These are phyloP conservation scores for Ectropis crepuscularia DNA, from an alignment of 2,888 invertebrate genomes.

Conservation along the genomic window DNA sequence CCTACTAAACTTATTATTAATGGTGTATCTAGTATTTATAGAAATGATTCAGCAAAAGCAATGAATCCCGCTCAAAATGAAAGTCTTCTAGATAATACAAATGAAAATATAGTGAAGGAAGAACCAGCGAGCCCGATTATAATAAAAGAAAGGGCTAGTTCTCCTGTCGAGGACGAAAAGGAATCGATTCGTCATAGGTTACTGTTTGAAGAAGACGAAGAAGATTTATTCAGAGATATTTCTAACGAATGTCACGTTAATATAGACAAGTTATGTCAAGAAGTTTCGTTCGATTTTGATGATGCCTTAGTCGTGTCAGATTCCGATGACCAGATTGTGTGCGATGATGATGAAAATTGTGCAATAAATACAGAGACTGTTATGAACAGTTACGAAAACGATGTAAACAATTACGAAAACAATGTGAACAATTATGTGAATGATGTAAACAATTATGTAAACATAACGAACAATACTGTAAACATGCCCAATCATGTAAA, in stretches of 20 bases:
- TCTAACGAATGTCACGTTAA: constrained; percentile 16
- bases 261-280: constrained; percentile 13
- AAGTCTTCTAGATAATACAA: neutral
- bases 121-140: constrained; percentile 7
- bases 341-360: neutral
- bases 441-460: neutral
- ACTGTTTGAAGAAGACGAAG: constrained; percentile 44
- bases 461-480: neutral
- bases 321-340: neutral
- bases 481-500: neutral
- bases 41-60: too few species aligned
- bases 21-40: too few species aligned
- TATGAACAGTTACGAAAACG: neutral
- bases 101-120: neutral
- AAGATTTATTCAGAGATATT: constrained; percentile 20
- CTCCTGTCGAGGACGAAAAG: constrained; percentile 8
- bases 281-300: constrained; percentile 9
- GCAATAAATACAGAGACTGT: neutral
- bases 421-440: neutral
- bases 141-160: neutral
- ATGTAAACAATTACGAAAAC: neutral
- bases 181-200: constrained; percentile 37
- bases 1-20: too few species aligned
- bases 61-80: neutral
- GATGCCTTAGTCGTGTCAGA: neutral